A percentile compares a stretch with the other conserved stretches of the same genome.
These are phyloP conservation scores for Hestina assimilis DNA, from an alignment of 1,140 invertebrate genomes.

Conservation along the genomic window DNA sequence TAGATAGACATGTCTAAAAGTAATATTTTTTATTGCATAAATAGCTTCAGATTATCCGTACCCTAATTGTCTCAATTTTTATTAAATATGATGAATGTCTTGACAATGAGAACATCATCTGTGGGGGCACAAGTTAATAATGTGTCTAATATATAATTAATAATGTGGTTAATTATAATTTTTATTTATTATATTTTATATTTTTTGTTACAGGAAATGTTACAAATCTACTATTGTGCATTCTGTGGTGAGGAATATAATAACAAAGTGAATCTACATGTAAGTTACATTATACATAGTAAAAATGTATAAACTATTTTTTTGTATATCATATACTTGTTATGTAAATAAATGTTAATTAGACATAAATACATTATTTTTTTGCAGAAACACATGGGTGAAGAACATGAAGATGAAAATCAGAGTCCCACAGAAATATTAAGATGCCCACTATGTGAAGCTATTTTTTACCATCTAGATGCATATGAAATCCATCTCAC, in stretches of 20 bases:
- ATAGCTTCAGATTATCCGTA: no score
- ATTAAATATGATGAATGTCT: no score
- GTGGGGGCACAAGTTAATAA: background rate
- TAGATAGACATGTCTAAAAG: no score
- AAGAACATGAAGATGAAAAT: slow-evolving; percentile 80
- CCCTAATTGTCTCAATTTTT: no score
- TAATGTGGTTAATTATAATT: background rate
- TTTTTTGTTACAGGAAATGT: slow-evolving; percentile 56
- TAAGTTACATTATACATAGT: slow-evolving; percentile 43
- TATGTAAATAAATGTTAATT: no score
- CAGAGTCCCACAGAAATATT: slow-evolving; percentile 79
- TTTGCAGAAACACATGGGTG: slow-evolving; percentile 80
- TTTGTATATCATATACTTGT: no score
- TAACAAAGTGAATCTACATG: slow-evolving; percentile 83
- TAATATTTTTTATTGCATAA: no score
- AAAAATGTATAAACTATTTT: no score
- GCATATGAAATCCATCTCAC: slow-evolving; percentile 83
- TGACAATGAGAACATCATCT: no score
- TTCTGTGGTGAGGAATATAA: slow-evolving; percentile 84
- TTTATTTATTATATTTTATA: background rate
- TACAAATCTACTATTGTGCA: slow-evolving; percentile 83
- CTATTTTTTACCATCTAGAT: slow-evolving; percentile 82
- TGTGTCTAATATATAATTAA: background rate
- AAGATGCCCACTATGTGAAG: slow-evolving; percentile 83
- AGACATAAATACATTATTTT: no score